These are phyloP conservation scores for Margaritifera margaritifera DNA, from an alignment of 2,888 invertebrate genomes.

Conservation along the genomic window DNA sequence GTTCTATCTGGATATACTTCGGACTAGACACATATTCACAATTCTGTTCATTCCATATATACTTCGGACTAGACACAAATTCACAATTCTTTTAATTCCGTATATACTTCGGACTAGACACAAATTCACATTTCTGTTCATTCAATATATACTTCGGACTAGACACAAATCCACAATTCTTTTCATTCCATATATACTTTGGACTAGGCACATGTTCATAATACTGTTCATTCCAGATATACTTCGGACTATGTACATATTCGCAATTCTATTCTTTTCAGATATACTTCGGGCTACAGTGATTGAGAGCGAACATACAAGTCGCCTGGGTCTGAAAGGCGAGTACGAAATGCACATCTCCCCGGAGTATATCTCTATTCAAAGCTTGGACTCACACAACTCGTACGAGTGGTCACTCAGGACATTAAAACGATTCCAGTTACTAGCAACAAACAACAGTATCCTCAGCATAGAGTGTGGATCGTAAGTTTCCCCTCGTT, in stretches of 20 bases:
- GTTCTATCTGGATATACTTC: no score
- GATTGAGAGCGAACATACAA: conserved; percentile 42
- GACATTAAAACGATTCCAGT: conserved; percentile 52
- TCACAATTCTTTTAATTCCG: no score
- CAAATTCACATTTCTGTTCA: no score
- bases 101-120: no score
- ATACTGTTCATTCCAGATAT: no score
- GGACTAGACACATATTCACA: no score
- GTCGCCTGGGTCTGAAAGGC: conserved; percentile 38
- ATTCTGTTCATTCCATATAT: no score
- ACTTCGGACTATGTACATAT: no score
- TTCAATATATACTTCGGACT: no score
- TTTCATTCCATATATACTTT: no score
- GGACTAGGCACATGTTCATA: neutral
- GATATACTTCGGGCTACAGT: conserved; percentile 45
- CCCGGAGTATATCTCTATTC: conserved; percentile 46
- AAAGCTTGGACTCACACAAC: conserved; percentile 23
- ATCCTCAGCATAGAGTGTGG: conserved; percentile 56
- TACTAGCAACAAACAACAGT: conserved; percentile 27
- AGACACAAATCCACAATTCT: no score
- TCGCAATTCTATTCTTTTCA: conserved; percentile 22
- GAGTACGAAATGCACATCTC: conserved; percentile 43
- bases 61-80: no score
- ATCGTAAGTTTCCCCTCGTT: conserved; percentile 47
- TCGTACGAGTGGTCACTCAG: conserved; percentile 52